Evolutionary conservation across 2,113 vertebrate genomes (phyloP), one percentile per base, ranked within the genome.

Genomic region (Parus major): DNA sequence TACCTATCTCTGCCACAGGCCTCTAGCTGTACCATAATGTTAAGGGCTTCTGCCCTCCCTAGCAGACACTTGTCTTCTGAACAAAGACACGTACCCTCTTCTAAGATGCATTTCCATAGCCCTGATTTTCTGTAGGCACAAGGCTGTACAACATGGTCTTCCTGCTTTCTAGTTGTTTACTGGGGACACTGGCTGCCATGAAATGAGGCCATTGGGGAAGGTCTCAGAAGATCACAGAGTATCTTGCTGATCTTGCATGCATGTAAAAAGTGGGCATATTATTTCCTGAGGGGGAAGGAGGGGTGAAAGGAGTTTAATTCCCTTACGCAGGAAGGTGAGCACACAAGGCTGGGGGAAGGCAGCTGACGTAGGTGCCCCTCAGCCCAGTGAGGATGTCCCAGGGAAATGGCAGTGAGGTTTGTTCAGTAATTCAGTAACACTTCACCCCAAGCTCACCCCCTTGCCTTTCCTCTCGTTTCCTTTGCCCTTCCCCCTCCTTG

Each of bases 401-500:
- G 1, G 42, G 65, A 91, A 70, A 19, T 35, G 27, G 19, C 68
- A 76, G 15, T 41, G 47, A 69, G 39, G 15, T 75, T 93, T 77
- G 39, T 79, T 91, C 7, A 2, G 68, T 92, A 78, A 81, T 59
- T 61, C 81, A 86, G 7, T 86, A 82, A 39, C 57, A 55, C 50
- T 96, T 96, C 85, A 95, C 88, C 88, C 29, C 63, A 81, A 60
- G 78, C 88, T 96, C 90, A 73, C 57, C 71, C 60, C 65, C 4
- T 10, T 19, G 39, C 73, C 79, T 93, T 55, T 77, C 61, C 72
- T 79, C 66, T 84, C 27, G 2, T 78, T 95, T 90, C 71, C 2
- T 92, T 92, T 86, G 73, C 93, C 94, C 91, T 97, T 92, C 59
- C 61, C 59, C 82, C 93, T 97, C 95, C 88, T 89, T 86, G 92